Percentiles rank a stretch among this genome's conserved stretches.
These are phyloP conservation scores for Lucifuga dentata DNA, from an alignment of 2,113 vertebrate genomes.

Conservation along the genomic window DNA sequence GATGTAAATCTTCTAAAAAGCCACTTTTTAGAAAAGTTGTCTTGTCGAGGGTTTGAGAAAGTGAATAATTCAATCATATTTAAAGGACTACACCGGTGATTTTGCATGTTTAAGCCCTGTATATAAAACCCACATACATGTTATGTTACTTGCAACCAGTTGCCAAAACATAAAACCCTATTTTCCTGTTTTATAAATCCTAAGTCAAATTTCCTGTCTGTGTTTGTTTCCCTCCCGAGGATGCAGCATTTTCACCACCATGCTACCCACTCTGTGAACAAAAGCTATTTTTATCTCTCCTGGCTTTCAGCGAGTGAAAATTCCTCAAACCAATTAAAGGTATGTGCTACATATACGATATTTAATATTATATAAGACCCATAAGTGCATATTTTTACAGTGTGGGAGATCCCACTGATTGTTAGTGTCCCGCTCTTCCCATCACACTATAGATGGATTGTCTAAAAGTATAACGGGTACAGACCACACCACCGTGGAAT, in stretches of 20 bases:
- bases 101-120: too few relatives aligned
- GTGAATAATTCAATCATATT: too few relatives aligned
- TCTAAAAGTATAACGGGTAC: not conserved
- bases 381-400: not conserved
- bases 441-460: not conserved
- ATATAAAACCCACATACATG: too few relatives aligned
- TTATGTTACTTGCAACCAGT: too few relatives aligned
- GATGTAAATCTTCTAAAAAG: too few relatives aligned
- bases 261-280: not conserved
- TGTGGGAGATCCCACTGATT: not conserved
- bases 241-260: constrained; percentile 11
- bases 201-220: not conserved
- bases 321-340: not conserved
- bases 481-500: not conserved
- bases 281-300: not conserved
- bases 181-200: too few relatives aligned
- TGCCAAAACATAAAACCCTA: not conserved
- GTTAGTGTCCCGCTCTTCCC: not conserved
- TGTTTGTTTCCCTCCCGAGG: not conserved
- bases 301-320: not conserved
- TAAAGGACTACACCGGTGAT: too few relatives aligned
- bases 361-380: too few relatives aligned
- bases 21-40: too few relatives aligned
- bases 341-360: too few relatives aligned
- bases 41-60: too few relatives aligned